These are phyloP conservation scores for Oreochromis niloticus DNA, from an alignment of 2,113 vertebrate genomes.

Conservation along the genomic window DNA sequence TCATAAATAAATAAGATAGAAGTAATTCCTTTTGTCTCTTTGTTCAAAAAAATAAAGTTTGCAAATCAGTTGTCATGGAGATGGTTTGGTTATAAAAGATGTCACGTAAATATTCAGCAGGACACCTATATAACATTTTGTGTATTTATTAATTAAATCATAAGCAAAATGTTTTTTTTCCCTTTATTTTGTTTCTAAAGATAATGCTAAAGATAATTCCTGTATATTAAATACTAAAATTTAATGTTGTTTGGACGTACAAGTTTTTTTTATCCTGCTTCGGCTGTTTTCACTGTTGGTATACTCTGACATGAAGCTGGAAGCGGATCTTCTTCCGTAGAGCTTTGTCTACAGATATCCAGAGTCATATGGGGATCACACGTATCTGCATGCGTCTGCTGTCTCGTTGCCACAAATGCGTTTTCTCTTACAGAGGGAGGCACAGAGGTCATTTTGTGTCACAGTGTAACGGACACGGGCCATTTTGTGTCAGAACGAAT, in stretches of 20 bases:
- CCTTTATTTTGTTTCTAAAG: background rate
- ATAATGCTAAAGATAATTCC: background rate
- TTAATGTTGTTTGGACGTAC: background rate
- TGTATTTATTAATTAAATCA: background rate
- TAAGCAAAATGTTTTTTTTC: background rate
- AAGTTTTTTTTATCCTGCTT: background rate
- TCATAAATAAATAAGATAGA: background rate
- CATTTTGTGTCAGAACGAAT: conserved; percentile 53
- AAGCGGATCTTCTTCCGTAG: background rate
- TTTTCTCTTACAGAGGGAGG: conserved; percentile 6
- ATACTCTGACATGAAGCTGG: background rate
- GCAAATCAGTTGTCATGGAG: background rate
- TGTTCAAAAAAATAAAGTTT: background rate
- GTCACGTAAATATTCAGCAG: background rate
- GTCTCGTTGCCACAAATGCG: conserved; percentile 23
- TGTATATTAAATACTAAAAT: background rate
- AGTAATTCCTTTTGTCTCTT: background rate
- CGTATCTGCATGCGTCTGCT: conserved; percentile 31
- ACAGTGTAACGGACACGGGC: conserved; percentile 24
- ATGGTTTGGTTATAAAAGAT: background rate
- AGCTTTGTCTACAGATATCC: conserved; percentile 1
- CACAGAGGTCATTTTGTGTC: conserved; percentile 33
- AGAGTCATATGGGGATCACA: background rate
- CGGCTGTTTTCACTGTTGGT: background rate
- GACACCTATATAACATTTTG: background rate